These are phyloP conservation scores for Ptychobarbus kaznakovi DNA, from an alignment of 2,797 vertebrate species.

Conservation along the genomic window DNA sequence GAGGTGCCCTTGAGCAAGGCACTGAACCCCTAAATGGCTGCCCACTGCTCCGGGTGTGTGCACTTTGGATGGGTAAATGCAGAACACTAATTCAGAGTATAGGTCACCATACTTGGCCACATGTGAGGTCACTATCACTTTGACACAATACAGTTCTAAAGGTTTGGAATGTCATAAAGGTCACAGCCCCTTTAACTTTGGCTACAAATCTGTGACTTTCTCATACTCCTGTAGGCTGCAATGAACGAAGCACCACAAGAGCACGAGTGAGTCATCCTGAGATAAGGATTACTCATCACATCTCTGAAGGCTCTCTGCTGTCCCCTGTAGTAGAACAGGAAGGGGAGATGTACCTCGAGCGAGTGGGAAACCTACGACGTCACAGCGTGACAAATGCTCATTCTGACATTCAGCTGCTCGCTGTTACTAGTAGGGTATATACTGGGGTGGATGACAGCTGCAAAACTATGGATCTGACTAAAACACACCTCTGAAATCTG, in stretches of 20 bases:
- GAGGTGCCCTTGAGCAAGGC: too few relatives aligned
- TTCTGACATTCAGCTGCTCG: slow-evolving; percentile 81
- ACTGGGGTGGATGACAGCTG: slow-evolving; percentile 60
- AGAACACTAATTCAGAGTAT: too few relatives aligned
- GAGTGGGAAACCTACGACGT: slow-evolving; percentile 77
- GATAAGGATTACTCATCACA: slow-evolving; percentile 43
- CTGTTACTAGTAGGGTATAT: slow-evolving; percentile 70
- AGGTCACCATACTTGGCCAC: too few relatives aligned
- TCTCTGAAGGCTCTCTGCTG: slow-evolving; percentile 69
- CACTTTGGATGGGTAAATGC: too few relatives aligned
- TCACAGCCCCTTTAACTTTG: background rate
- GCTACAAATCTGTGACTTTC: slow-evolving; percentile 1
- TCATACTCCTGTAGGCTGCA: slow-evolving; percentile 21
- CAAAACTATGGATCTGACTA: slow-evolving; percentile 73
- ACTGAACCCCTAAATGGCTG: too few relatives aligned
- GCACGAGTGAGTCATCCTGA: slow-evolving; percentile 51
- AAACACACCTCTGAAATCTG: slow-evolving; percentile 40
- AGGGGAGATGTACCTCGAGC: slow-evolving; percentile 82
- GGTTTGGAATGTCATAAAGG: background rate
- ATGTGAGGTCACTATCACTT: background rate
- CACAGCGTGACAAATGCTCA: slow-evolving; percentile 82
- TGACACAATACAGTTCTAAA: background rate
- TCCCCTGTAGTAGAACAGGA: slow-evolving; percentile 82
- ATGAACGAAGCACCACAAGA: slow-evolving; percentile 2
- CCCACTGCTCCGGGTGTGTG: too few relatives aligned